These are phyloP conservation scores for Cheiracanthium punctorium DNA, from an alignment of 2,888 invertebrate genomes.

Conservation along the genomic window DNA sequence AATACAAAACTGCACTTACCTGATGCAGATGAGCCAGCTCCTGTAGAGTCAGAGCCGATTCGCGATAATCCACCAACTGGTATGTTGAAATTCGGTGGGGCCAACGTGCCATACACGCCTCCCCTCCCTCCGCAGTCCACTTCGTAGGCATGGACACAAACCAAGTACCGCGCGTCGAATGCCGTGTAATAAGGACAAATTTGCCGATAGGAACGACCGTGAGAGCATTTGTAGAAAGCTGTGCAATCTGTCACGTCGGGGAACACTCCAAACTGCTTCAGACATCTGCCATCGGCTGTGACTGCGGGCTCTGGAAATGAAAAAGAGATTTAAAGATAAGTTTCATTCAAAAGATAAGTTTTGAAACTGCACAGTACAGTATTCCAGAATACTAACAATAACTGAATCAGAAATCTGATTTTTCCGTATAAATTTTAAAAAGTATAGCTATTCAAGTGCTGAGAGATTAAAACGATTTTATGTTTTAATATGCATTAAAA, in stretches of 20 bases:
- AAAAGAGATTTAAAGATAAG: no score
- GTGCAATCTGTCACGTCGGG: conserved; percentile 56
- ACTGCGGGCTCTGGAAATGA: conserved; percentile 52
- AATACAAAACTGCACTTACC: conserved; percentile 7
- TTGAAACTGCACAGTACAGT: no score
- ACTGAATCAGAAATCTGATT: no score
- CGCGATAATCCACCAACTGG: conserved; percentile 35
- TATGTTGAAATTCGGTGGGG: conserved; percentile 38
- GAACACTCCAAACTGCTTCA: conserved; percentile 59
- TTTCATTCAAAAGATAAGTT: no score
- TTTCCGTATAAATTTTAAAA: no score
- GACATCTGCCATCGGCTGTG: conserved; percentile 45
- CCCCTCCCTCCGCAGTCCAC: conserved; percentile 61
- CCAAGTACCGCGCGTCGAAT: conserved; percentile 50
- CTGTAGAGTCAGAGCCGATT: conserved; percentile 10
- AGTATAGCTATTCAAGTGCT: no score
- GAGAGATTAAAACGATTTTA: no score
- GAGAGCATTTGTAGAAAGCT: conserved; percentile 58
- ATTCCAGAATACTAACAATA: no score
- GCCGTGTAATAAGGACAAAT: conserved; percentile 62
- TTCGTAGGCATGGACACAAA: conserved; percentile 52
- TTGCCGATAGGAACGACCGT: conserved; percentile 42
- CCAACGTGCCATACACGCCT: conserved; percentile 54
- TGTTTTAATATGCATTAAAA: no score
- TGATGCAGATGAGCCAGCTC: conserved; percentile 38